Percentiles rank a stretch among this genome's conserved stretches.
Conservation (phyloP, 2,888 invertebrate genomes). For the Mesochorus sp. region DNA sequence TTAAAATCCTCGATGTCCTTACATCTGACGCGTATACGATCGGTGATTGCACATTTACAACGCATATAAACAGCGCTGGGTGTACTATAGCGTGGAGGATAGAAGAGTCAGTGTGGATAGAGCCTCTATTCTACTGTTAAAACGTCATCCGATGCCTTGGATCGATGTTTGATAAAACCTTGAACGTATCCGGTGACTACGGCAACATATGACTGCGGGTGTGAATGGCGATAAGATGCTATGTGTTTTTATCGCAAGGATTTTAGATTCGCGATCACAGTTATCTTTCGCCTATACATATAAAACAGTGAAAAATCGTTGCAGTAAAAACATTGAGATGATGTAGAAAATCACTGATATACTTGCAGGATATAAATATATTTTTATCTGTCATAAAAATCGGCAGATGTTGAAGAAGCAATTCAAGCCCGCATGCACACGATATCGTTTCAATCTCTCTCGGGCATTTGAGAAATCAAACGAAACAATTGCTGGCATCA, state of each 20-base stretch:
- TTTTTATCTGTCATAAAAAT: neutral
- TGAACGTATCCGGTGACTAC: slow-evolving; percentile 36
- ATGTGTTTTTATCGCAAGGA: neutral
- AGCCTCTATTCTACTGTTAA: neutral
- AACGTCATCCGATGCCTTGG: slow-evolving; percentile 29
- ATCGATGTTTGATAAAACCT: slow-evolving; percentile 53
- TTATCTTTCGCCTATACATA: too few species aligned
- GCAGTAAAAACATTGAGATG: neutral
- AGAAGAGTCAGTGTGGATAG: neutral
- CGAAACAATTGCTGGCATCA: slow-evolving; percentile 13
- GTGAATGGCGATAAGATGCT: slow-evolving; percentile 12
- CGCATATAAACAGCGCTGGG: slow-evolving; percentile 1
- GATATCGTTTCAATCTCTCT: slow-evolving; percentile 5
- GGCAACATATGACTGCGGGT: slow-evolving; percentile 1
- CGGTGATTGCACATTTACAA: slow-evolving; percentile 19
- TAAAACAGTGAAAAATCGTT: too few species aligned
- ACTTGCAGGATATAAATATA: neutral
- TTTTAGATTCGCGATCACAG: neutral
- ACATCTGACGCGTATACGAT: slow-evolving; percentile 20
- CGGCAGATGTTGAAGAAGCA: neutral
- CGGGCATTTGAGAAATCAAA: slow-evolving; percentile 11
- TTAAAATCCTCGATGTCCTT: slow-evolving; percentile 39
- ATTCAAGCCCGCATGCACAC: neutral
- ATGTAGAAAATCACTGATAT: slow-evolving; percentile 15
- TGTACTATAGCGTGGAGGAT: neutral